A percentile compares a stretch with the other conserved stretches of the same genome.
phyloP scores from a whole-genome alignment of 2,888 invertebrate species.

The Drosophila recens region DNA sequence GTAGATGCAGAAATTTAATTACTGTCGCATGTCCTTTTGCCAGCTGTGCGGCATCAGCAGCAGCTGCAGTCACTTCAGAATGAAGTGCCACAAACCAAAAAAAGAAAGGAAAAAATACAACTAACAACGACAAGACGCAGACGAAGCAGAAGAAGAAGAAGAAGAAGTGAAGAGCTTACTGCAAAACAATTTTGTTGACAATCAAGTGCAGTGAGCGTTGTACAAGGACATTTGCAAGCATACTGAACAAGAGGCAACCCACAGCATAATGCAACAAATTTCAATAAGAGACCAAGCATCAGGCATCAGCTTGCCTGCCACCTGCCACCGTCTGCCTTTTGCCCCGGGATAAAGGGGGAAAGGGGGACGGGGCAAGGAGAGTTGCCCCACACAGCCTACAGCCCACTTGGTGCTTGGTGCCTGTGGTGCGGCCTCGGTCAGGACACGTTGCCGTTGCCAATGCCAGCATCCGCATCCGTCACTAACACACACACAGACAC shows the following conservation, averaged over 20 bases:
- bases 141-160: constrained; percentile 17
- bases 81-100: constrained; percentile 50
- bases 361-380: no score
- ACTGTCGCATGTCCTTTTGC: constrained; percentile 70
- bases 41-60: constrained; percentile 27
- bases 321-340: constrained; percentile 1
- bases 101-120: constrained; percentile 17
- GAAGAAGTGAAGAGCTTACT: constrained; percentile 30
- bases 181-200: constrained; percentile 79
- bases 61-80: constrained; percentile 70
- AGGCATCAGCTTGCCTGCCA: constrained; percentile 40
- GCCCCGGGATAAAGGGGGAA: no score
- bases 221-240: constrained; percentile 66
- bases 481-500: constrained; percentile 31
- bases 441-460: constrained; percentile 58
- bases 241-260: constrained; percentile 39
- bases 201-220: constrained; percentile 73
- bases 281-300: constrained; percentile 63
- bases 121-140: constrained; percentile 21
- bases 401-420: constrained; percentile 42
- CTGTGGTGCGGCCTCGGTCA: constrained; percentile 65
- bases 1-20: constrained; percentile 65
- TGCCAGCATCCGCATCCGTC: constrained; percentile 59
- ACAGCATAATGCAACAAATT: constrained; percentile 78
- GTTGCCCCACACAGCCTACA: constrained; percentile 1